Evolutionary conservation across 2,888 invertebrate species (phyloP).

Genomic region (Micropterix aruncella): DNA sequence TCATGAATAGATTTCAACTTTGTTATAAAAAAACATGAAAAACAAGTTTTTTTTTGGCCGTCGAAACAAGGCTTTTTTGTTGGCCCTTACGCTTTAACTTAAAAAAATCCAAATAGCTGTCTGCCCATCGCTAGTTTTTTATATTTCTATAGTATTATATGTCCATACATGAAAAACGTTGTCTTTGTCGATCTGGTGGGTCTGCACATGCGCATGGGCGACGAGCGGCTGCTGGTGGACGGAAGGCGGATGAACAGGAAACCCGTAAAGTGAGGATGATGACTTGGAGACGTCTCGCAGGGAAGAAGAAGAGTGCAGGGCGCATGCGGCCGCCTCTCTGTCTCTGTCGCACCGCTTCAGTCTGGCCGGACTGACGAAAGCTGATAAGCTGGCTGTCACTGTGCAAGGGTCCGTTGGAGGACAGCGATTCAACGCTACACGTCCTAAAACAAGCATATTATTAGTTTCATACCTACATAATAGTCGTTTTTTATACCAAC

Average conservation of each 20-base stretch:
- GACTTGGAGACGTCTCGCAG: constrained; percentile 36
- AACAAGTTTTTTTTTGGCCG: too few relatives aligned
- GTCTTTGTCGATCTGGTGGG: constrained; percentile 5
- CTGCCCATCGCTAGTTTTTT: too few relatives aligned
- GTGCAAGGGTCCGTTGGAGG: background rate
- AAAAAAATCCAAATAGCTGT: too few relatives aligned
- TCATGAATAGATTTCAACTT: too few relatives aligned
- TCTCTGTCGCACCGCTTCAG: constrained; percentile 50
- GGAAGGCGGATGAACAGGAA: constrained; percentile 43
- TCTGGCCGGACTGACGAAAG: constrained; percentile 25
- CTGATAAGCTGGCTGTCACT: constrained; percentile 8
- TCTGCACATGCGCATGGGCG: constrained; percentile 13
- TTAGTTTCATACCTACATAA: too few relatives aligned
- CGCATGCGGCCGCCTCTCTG: constrained; percentile 35
- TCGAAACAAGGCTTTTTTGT: too few relatives aligned
- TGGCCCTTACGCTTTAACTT: too few relatives aligned
- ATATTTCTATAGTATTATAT: too few relatives aligned
- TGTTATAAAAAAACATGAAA: too few relatives aligned
- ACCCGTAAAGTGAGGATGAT: constrained; percentile 43
- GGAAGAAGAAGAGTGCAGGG: constrained; percentile 39
- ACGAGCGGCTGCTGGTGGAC: constrained; percentile 30
- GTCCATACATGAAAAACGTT: constrained; percentile 13
- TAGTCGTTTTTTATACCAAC: too few relatives aligned
- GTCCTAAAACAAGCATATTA: too few relatives aligned
- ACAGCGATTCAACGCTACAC: too few relatives aligned